Base-by-base conservation (phyloP, 2,113 vertebrate genomes). In the Lethenteron camtschaticum region DNA sequence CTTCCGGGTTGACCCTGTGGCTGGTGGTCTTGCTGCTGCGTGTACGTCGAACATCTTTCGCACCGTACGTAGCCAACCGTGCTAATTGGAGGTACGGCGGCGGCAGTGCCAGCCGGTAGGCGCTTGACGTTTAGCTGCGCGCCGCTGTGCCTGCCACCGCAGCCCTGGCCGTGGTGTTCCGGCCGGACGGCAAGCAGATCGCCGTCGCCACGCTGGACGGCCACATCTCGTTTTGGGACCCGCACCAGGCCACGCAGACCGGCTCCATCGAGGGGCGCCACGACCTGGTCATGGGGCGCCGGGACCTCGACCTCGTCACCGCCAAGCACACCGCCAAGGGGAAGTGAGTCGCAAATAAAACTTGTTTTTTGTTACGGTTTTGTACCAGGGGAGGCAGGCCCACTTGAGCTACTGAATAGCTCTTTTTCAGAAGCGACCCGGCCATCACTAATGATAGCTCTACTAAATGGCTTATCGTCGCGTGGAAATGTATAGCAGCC, bases 201-300 rank as follows among this genome's bases (percentile, higher is more conserved):
- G 90, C 90, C 0, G 87, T 95, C 70, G 86, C 86, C 71, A 83
- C 87, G 0, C 73, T 99, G 75, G 85, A 95, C 12, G 83, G 88
- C 0, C 88, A 96, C 74, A 87, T 99, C 75, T 82, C 84, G 1
- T 89, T 99, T 75, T 99, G 92, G 90, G 85, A 88, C 77, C 82
- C 86, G 0, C 83, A 88, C 58, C 81, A 79, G 0, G 87, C 84
- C 0, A 71, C 80, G 3, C 94, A 99, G 68, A 83, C 74, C 0
- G 81, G 87, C 71, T 89, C 87, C 2, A 82, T 99, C 4, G 78
- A 82, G 56, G 89, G 90, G 59, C 84, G 85, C 56, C 90, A 90
- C 0, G 94, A 99, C 69, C 84, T 99, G 56, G 82, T 87, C 77
- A 77, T 79, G 11, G 94, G 94, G 55, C 85, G 94, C 73, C 95